A percentile compares a stretch with the other conserved stretches of the same genome.
These are phyloP conservation scores for Brachypalpus laphriformis DNA, from an alignment of 2,888 invertebrate genomes.

Conservation along the genomic window DNA sequence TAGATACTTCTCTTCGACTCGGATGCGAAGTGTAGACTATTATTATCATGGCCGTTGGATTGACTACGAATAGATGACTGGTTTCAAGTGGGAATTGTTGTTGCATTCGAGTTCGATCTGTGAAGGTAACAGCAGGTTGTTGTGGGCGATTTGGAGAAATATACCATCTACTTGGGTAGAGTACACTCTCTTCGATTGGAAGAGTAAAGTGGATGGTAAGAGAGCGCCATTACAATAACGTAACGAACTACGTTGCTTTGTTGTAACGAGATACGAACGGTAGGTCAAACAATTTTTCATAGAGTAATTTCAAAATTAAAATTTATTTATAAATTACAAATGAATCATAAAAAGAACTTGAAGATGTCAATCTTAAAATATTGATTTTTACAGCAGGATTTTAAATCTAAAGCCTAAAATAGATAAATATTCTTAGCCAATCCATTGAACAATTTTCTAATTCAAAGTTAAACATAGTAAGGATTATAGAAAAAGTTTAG, in stretches of 20 bases:
- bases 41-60: neutral
- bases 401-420: too few species aligned
- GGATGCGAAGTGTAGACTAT: conserved; percentile 62
- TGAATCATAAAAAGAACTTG: too few species aligned
- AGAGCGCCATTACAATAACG: neutral
- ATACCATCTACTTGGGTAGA: neutral
- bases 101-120: conserved; percentile 11
- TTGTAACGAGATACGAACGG: conserved; percentile 3
- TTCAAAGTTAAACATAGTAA: too few species aligned
- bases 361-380: too few species aligned
- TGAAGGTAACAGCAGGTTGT: conserved; percentile 33
- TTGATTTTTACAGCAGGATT: too few species aligned
- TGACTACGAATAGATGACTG: conserved; percentile 19
- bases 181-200: neutral
- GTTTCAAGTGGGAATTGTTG: neutral
- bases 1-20: conserved; percentile 50
- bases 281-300: neutral
- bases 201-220: neutral
- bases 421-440: too few species aligned
- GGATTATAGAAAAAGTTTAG: too few species aligned
- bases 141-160: conserved; percentile 20
- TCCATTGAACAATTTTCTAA: too few species aligned
- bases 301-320: neutral
- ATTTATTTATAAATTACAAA: neutral
- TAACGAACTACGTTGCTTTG: neutral